phyloP scores from a whole-genome alignment of 2,888 invertebrate genomes.

The Ophioninae sp. region DNA sequence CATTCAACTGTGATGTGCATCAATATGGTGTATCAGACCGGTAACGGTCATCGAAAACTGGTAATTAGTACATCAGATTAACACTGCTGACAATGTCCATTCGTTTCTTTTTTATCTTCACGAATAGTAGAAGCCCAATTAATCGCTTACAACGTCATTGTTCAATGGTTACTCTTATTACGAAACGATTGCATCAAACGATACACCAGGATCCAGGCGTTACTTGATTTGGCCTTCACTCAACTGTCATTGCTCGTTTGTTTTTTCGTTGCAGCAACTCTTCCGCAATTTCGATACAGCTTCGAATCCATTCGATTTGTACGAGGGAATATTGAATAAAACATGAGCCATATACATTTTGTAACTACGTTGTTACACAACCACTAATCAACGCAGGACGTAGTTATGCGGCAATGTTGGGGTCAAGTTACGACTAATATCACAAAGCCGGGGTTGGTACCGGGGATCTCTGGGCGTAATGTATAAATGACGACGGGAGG shows the following conservation, averaged over 20 bases:
- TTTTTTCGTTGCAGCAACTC: not conserved
- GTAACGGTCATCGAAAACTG: not conserved
- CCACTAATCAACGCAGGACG: not conserved
- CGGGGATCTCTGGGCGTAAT: constrained; percentile 14
- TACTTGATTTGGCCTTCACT: not conserved
- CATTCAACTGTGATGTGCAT: not conserved
- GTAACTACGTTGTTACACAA: not conserved
- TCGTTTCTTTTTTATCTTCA: not conserved
- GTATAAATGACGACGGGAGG: constrained; percentile 33
- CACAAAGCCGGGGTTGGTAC: constrained; percentile 33
- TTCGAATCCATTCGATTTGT: not conserved
- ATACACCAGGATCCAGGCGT: not conserved
- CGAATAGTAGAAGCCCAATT: not conserved
- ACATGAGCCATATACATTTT: constrained; percentile 5
- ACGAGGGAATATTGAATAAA: constrained; percentile 11
- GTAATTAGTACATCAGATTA: not conserved
- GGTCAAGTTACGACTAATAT: constrained; percentile 34
- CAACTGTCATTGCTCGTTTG: not conserved
- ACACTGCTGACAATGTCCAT: not conserved
- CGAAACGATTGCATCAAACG: not conserved
- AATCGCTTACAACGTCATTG: not conserved
- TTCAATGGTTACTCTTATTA: not conserved
- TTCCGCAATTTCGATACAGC: not conserved
- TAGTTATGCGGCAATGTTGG: not conserved
- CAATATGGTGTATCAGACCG: not conserved